Percentiles rank a stretch among this genome's conserved stretches.
These are phyloP conservation scores for Caenorhabditis sp. DNA, from an alignment of 2,888 invertebrate species.

Conservation along the genomic window DNA sequence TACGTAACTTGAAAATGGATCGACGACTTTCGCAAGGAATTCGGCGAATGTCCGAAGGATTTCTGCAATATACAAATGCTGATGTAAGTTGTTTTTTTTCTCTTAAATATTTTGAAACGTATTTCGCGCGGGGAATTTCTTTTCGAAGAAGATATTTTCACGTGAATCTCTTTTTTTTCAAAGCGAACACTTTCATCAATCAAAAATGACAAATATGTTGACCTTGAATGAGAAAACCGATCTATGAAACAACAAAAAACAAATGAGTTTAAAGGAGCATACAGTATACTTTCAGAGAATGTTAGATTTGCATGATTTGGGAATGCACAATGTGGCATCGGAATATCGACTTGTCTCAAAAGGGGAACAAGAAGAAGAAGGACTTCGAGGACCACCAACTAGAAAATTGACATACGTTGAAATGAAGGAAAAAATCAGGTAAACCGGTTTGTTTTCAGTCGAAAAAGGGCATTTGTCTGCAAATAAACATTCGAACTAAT, in stretches of 20 bases:
- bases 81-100: conserved; percentile 20
- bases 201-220: neutral
- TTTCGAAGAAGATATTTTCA: too few species aligned
- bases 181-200: neutral
- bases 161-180: neutral
- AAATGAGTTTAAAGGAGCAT: neutral
- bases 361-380: conserved; percentile 25
- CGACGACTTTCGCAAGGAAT: conserved; percentile 37
- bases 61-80: conserved; percentile 32
- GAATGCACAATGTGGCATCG: conserved; percentile 44
- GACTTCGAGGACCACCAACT: conserved; percentile 15
- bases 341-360: conserved; percentile 35
- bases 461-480: too few species aligned
- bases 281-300: conserved; percentile 22
- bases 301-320: conserved; percentile 32
- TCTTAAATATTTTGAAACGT: neutral
- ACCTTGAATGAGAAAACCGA: neutral
- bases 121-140: too few species aligned
- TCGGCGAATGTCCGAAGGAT: conserved; percentile 37
- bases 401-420: conserved; percentile 33
- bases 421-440: conserved; percentile 49
- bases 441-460: too few species aligned
- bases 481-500: too few species aligned
- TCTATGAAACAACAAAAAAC: neutral
- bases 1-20: conserved; percentile 4